Evolutionary conservation across 1,140 invertebrate genomes (phyloP).

Genomic region (Heliothis subflexa): DNA sequence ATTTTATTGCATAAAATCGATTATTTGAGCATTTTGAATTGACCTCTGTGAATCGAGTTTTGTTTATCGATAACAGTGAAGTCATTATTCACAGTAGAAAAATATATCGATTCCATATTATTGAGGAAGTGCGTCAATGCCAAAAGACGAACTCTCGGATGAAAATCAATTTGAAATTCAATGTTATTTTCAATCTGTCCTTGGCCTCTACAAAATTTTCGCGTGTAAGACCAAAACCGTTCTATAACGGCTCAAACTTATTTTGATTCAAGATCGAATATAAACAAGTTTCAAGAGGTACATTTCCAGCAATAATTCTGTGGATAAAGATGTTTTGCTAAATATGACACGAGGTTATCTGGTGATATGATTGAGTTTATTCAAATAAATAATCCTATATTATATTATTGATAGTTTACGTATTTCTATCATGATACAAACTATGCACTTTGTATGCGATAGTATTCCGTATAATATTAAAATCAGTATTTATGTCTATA

Average conservation of each 20-base stretch:
- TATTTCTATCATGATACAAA: slow-evolving; percentile 5
- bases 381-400: slow-evolving; percentile 32
- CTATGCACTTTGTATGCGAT: slow-evolving; percentile 29
- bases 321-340: slow-evolving; percentile 31
- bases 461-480: not conserved
- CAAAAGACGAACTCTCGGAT: not conserved
- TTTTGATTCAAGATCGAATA: not conserved
- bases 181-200: not conserved
- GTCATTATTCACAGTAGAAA: not conserved
- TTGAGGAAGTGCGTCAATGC: slow-evolving; percentile 18
- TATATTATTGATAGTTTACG: not conserved
- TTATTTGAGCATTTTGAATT: not conserved
- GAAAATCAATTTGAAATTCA: not conserved
- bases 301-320: not conserved
- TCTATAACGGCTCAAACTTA: not conserved
- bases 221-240: slow-evolving; percentile 4
- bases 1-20: not conserved
- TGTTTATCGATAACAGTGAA: not conserved
- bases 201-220: slow-evolving; percentile 20
- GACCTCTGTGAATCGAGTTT: slow-evolving; percentile 13
- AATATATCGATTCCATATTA: not conserved
- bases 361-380: slow-evolving; percentile 13
- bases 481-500: not conserved
- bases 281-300: slow-evolving; percentile 11
- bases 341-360: slow-evolving; percentile 32